A percentile compares a stretch with the other conserved stretches of the same genome.
These are phyloP conservation scores for Oceanodroma tethys DNA, from an alignment of 2,113 vertebrate genomes.

Conservation along the genomic window DNA sequence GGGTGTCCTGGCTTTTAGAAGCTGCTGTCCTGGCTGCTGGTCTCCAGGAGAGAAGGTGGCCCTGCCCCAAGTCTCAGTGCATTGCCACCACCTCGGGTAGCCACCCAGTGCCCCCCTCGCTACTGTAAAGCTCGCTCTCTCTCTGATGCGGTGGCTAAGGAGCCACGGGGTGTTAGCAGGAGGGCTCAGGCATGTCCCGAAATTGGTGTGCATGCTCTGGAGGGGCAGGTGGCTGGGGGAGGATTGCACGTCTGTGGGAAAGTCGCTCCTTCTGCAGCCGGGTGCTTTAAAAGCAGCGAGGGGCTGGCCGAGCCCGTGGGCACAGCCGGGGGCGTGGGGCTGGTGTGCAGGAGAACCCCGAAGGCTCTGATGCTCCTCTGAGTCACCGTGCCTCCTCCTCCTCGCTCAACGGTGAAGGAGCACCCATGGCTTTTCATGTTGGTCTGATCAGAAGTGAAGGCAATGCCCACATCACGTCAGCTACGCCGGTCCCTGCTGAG, in stretches of 20 bases:
- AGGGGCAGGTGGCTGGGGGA: neutral
- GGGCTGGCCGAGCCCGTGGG: neutral
- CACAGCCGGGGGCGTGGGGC: fast-evolving
- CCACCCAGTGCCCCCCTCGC: fast-evolving
- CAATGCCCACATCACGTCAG: neutral
- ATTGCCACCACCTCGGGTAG: neutral
- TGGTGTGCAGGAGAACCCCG: fast-evolving
- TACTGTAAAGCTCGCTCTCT: neutral
- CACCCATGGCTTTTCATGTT: neutral
- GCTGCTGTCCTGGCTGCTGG: neutral
- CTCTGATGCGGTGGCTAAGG: fast-evolving
- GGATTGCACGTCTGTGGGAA: fast-evolving
- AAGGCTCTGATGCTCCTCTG: neutral
- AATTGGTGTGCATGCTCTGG: neutral
- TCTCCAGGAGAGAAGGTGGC: neutral
- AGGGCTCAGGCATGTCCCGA: neutral
- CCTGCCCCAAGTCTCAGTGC: neutral
- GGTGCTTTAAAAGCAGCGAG: neutral
- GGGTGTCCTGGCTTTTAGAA: neutral
- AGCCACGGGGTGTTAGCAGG: fast-evolving
- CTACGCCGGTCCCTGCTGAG: neutral
- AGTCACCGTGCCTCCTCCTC: neutral
- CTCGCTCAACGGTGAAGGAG: fast-evolving
- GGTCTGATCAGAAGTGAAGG: neutral
- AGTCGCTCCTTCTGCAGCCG: neutral